Percentiles rank a stretch among this genome's conserved stretches.
Evolutionary conservation across 2,888 invertebrate genomes (phyloP).

Genomic region (Morpho achilles): DNA sequence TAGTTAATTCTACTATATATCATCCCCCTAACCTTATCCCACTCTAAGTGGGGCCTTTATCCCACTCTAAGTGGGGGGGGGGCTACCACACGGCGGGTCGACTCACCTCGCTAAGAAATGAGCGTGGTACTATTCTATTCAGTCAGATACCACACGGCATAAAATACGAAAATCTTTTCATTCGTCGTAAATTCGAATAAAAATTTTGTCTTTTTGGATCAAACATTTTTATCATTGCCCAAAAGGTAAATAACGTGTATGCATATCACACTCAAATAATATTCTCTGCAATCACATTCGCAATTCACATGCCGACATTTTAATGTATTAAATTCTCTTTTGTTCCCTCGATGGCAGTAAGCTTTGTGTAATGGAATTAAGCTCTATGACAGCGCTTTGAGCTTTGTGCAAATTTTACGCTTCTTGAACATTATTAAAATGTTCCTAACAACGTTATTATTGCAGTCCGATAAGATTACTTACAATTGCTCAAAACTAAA

Average conservation of each 20-base stretch:
- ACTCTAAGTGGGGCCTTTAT: too few species aligned
- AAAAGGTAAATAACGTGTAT: conserved; percentile 13
- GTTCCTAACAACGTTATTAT: conserved; percentile 9
- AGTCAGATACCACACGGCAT: too few species aligned
- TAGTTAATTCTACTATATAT: too few species aligned
- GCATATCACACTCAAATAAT: conserved; percentile 23
- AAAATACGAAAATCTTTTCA: too few species aligned
- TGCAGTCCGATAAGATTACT: conserved; percentile 17
- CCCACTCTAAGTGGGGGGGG: too few species aligned
- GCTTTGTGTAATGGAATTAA: conserved; percentile 47
- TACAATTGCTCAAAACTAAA: neutral
- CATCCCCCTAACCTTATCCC: too few species aligned
- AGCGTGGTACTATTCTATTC: too few species aligned
- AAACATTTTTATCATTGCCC: conserved; percentile 6
- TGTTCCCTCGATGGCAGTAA: conserved; percentile 38
- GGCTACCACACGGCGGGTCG: too few species aligned
- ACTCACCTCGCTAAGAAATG: too few species aligned
- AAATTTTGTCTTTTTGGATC: neutral
- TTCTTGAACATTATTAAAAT: conserved; percentile 11
- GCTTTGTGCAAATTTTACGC: conserved; percentile 17
- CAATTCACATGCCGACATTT: conserved; percentile 11
- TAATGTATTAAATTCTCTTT: conserved; percentile 32
- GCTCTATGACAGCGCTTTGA: conserved; percentile 39
- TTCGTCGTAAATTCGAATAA: too few species aligned
- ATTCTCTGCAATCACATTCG: conserved; percentile 17